Conservation (phyloP, 1,140 invertebrate species). For the Camponotus floridanus region DNA sequence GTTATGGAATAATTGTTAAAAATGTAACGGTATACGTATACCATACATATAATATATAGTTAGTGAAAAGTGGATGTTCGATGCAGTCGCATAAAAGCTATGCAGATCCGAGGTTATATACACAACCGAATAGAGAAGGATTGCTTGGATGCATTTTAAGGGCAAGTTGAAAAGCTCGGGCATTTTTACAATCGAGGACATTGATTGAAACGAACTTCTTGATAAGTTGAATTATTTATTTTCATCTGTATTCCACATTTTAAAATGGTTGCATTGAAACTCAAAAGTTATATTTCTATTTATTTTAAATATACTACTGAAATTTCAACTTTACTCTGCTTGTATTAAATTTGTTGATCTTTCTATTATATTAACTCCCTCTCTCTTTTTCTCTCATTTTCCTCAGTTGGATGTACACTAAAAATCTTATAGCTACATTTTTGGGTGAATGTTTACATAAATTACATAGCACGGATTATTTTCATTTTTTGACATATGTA, state of each 20-base stretch:
- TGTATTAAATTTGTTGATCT: conserved; percentile 6
- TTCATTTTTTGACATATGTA: no score
- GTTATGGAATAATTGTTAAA: conserved; percentile 24
- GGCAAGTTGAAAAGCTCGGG: conserved; percentile 19
- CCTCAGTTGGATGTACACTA: background rate
- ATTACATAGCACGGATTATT: no score
- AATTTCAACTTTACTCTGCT: background rate
- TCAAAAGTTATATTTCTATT: background rate
- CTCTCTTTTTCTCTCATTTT: no score
- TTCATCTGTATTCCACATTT: conserved; percentile 25
- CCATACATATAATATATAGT: background rate
- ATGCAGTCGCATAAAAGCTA: conserved; percentile 8
- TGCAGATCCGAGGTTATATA: conserved; percentile 34
- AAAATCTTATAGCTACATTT: no score
- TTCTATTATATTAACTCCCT: background rate
- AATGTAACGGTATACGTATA: conserved; percentile 5
- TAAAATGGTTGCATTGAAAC: conserved; percentile 2
- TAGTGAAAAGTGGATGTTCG: conserved; percentile 35
- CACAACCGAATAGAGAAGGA: conserved; percentile 8
- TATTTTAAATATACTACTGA: background rate
- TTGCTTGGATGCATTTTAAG: conserved; percentile 26
- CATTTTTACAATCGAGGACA: conserved; percentile 27
- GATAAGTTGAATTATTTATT: conserved; percentile 43
- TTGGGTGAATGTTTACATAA: no score
- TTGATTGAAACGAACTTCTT: conserved; percentile 34